Evolutionary conservation across 2,888 invertebrate genomes (phyloP).

Genomic region (Ormia ochracea): DNA sequence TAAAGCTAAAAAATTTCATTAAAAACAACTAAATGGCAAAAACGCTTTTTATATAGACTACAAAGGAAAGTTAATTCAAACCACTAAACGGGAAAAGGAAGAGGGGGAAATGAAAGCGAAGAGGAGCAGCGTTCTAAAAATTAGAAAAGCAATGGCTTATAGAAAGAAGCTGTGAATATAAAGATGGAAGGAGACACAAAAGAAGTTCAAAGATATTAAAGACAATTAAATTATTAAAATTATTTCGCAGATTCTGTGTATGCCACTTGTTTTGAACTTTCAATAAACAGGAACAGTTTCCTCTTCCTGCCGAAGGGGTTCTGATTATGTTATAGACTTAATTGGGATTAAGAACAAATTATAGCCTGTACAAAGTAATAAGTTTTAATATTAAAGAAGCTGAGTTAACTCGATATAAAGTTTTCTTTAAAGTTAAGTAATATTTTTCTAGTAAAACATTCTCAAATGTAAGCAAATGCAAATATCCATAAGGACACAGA

Average conservation of each 20-base stretch:
- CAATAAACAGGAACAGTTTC: constrained; percentile 18
- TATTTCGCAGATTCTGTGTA: constrained; percentile 28
- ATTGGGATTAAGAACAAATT: neutral
- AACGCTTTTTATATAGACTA: constrained; percentile 51
- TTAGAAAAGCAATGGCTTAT: neutral
- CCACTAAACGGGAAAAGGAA: constrained; percentile 52
- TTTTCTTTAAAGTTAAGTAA: too few relatives aligned
- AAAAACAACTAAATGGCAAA: constrained; percentile 54
- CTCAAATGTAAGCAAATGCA: too few relatives aligned
- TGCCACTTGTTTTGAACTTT: constrained; percentile 16
- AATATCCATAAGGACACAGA: too few relatives aligned
- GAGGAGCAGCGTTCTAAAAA: neutral
- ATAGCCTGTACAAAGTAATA: neutral
- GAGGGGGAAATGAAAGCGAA: constrained; percentile 15
- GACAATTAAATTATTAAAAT: constrained; percentile 53
- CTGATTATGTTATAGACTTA: constrained; percentile 11
- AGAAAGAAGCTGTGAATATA: neutral
- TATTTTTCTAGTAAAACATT: too few relatives aligned
- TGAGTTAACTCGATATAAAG: too few relatives aligned
- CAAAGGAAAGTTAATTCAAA: constrained; percentile 59
- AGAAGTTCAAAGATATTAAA: constrained; percentile 42
- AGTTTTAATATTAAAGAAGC: too few relatives aligned
- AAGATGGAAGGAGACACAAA: constrained; percentile 1
- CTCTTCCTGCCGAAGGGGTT: constrained; percentile 19
- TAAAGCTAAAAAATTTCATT: constrained; percentile 41